These are phyloP conservation scores for Hemithea aestivaria DNA, from an alignment of 2,888 invertebrate genomes.

Conservation along the genomic window DNA sequence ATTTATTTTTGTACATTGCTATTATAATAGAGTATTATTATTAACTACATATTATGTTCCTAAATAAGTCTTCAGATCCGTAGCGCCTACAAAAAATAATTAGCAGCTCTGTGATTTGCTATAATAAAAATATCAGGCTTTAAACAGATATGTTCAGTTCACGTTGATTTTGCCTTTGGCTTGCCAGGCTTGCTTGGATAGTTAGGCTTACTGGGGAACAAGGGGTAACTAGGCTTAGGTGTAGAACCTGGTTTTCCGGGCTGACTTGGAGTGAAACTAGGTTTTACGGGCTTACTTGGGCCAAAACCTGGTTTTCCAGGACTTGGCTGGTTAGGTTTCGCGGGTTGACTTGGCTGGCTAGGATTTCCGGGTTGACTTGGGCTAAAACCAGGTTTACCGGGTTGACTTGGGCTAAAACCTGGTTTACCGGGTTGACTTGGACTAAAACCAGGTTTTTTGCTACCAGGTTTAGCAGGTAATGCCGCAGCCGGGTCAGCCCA, in stretches of 20 bases:
- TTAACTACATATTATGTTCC: too few relatives aligned
- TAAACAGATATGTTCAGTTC: not conserved
- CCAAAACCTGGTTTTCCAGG: too few relatives aligned
- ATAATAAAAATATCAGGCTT: too few relatives aligned
- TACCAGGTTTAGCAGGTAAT: not conserved
- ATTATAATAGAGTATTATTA: too few relatives aligned
- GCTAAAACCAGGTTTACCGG: too few relatives aligned
- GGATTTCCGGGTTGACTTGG: too few relatives aligned
- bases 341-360: too few relatives aligned
- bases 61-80: not conserved
- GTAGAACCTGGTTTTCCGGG: slow-evolving; percentile 5
- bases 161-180: slow-evolving; percentile 16
- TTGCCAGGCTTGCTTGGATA: slow-evolving; percentile 7
- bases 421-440: too few relatives aligned
- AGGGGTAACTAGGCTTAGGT: slow-evolving; percentile 3
- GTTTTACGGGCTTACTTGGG: not conserved
- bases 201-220: not conserved
- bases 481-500: slow-evolving; percentile 70
- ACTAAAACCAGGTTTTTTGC: too few relatives aligned
- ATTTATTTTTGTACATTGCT: too few relatives aligned
- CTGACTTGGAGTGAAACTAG: not conserved
- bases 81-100: not conserved
- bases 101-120: not conserved
- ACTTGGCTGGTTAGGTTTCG: too few relatives aligned
- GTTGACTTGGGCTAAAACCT: too few relatives aligned